These are phyloP conservation scores for Saccostrea glomerata DNA, from an alignment of 1,140 invertebrate genomes.

Conservation along the genomic window DNA sequence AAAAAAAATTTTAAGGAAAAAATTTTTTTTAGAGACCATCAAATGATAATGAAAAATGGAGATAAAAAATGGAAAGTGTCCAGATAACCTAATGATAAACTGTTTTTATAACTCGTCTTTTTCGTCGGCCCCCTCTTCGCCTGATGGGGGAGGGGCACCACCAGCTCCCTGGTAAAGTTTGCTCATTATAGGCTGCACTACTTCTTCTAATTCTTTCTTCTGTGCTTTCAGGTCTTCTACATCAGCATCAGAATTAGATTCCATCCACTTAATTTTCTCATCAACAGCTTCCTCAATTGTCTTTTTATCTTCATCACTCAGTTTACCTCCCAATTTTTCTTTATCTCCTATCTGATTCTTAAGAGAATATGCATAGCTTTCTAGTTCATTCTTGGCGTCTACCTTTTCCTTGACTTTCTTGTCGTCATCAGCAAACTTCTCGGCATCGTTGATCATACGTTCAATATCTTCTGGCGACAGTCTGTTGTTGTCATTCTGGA, in stretches of 20 bases:
- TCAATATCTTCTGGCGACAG: conserved; percentile 98
- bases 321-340: conserved; percentile 97
- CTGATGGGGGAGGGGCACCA: conserved; percentile 62
- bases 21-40: not conserved
- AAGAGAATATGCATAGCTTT: conserved; percentile 98
- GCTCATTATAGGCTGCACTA: conserved; percentile 98
- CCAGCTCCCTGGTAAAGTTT: conserved; percentile 92
- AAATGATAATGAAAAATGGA: not conserved
- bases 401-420: conserved; percentile 90
- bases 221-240: conserved; percentile 96
- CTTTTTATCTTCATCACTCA: conserved; percentile 93
- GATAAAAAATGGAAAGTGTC: conserved; percentile 1
- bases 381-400: conserved; percentile 92
- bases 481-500: conserved; percentile 98
- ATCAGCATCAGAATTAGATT: conserved; percentile 96
- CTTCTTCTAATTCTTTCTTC: conserved; percentile 97
- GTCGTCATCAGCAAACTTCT: conserved; percentile 73
- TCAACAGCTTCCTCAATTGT: conserved; percentile 97
- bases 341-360: conserved; percentile 99
- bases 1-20: not conserved
- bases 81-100: conserved; percentile 44
- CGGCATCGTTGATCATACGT: conserved; percentile 89
- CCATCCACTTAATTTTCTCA: conserved; percentile 98
- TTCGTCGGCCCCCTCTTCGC: conserved; percentile 57
- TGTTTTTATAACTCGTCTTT: conserved; percentile 68